Base-by-base conservation (phyloP, 2,113 vertebrate species). In the Pampusana beccarii region DNA sequence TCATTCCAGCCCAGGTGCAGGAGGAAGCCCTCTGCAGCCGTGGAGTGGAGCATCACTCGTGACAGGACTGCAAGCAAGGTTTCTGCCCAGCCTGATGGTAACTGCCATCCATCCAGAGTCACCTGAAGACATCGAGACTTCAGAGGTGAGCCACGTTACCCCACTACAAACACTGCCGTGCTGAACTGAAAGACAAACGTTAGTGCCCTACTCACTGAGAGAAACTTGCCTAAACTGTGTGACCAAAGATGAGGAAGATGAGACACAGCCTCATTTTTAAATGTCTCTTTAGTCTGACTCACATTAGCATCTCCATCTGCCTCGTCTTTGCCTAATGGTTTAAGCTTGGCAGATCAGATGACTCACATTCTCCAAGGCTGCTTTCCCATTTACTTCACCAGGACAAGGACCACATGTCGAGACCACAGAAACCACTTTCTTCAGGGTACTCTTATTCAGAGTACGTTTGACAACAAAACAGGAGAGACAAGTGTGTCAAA, bases 221-320 rank as follows among this genome's bases (percentile, higher is more conserved):
- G 12, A 28, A 87, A 29, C 33, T 73, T 61, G 33, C 1, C 33
- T 67, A 54, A 72, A 79, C 10, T 48, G 40, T 56, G 38, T 20
- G 12, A 69, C 29, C 54, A 57, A 89, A 87, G 44, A 65, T 1
- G 2, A 77, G 57, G 46, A 60, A 77, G 34, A 48, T 48, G 65
- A 91, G 69, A n/a, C 28, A 50, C 26, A 29, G 42, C 20, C 5
- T 7, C 33, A 33, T 80, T 82, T 94, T 69, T 11, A 85, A 70
- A 77, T 48, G 29, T 70, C 58, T 85, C 44, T 75, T 69, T 58
- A 77, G 58, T 26, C 58, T 66, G 58, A n/a, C n/a, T 69, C 6
- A 6, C 58, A 69, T 65, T 91, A 91, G 66, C 57, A 65, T 79
- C 93, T 71, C 86, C 70, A 72, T 93, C 83, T 96, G 94, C 80